Percentiles rank a stretch among this genome's conserved stretches.
Conservation (phyloP, 1,140 invertebrate species). For the Pseudomyrmex flavicornis region DNA sequence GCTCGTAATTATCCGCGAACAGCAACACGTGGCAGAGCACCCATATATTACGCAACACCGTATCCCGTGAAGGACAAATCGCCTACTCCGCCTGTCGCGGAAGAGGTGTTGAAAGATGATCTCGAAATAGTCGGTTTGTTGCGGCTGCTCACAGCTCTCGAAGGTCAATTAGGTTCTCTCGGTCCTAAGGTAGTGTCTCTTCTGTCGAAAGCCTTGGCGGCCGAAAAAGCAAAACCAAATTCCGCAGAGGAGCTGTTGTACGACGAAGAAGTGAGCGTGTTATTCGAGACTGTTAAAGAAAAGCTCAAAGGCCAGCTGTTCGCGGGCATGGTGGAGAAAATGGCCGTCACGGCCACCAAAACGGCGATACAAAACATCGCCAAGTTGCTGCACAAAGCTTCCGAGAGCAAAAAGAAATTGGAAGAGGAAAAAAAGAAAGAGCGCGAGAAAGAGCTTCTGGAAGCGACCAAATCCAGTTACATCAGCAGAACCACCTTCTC, state of each 20-base stretch:
- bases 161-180: constrained; percentile 92
- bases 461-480: constrained; percentile 75
- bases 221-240: constrained; percentile 91
- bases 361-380: constrained; percentile 89
- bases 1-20: constrained; percentile 67
- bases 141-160: constrained; percentile 91
- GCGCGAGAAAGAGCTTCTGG: constrained; percentile 70
- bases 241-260: constrained; percentile 90
- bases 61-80: constrained; percentile 80
- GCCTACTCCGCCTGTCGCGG: constrained; percentile 72
- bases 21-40: constrained; percentile 63
- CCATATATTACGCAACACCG: constrained; percentile 79
- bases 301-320: constrained; percentile 93
- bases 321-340: constrained; percentile 89
- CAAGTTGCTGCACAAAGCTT: constrained; percentile 88
- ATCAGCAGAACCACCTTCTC: constrained; percentile 74
- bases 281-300: constrained; percentile 94
- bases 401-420: constrained; percentile 84
- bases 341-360: constrained; percentile 87
- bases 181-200: constrained; percentile 91
- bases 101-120: constrained; percentile 78
- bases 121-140: constrained; percentile 88
- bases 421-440: constrained; percentile 84
- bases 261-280: constrained; percentile 89
- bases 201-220: constrained; percentile 89